Conservation (phyloP, 1,140 invertebrate genomes). For the Platyscapa corneri region DNA sequence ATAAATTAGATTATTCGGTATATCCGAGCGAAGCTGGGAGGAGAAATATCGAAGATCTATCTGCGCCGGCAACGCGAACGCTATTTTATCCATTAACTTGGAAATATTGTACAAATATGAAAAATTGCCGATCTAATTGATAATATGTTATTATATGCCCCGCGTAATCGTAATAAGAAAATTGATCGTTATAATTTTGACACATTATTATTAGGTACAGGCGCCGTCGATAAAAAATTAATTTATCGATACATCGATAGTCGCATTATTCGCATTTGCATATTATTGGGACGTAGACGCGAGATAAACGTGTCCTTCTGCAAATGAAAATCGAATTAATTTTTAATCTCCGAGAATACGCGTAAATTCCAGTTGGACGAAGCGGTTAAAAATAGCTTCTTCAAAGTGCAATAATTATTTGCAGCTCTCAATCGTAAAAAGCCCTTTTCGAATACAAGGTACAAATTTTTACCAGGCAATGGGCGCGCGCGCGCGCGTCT, state of each 20-base stretch:
- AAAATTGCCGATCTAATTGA: background rate
- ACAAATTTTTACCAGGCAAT: too few species aligned
- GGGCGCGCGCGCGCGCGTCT: too few species aligned
- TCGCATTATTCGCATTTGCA: too few species aligned
- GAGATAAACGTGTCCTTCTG: too few species aligned
- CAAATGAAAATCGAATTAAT: background rate
- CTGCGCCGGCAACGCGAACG: background rate
- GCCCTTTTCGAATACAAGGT: too few species aligned
- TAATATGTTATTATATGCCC: too few species aligned
- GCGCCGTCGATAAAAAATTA: too few species aligned
- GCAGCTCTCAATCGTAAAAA: too few species aligned
- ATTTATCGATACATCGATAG: too few species aligned
- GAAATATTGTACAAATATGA: background rate
- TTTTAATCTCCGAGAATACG: background rate
- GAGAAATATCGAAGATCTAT: background rate
- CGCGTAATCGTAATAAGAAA: background rate
- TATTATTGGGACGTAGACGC: too few species aligned
- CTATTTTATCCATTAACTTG: background rate
- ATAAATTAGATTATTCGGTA: background rate
- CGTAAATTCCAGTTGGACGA: background rate
- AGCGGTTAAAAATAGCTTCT: background rate
- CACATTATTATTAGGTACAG: too few species aligned
- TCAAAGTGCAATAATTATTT: background rate
- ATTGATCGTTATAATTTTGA: too few species aligned
- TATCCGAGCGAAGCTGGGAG: background rate